These are phyloP conservation scores for Oryzias woworae DNA, from an alignment of 2,113 vertebrate genomes.

Conservation along the genomic window DNA sequence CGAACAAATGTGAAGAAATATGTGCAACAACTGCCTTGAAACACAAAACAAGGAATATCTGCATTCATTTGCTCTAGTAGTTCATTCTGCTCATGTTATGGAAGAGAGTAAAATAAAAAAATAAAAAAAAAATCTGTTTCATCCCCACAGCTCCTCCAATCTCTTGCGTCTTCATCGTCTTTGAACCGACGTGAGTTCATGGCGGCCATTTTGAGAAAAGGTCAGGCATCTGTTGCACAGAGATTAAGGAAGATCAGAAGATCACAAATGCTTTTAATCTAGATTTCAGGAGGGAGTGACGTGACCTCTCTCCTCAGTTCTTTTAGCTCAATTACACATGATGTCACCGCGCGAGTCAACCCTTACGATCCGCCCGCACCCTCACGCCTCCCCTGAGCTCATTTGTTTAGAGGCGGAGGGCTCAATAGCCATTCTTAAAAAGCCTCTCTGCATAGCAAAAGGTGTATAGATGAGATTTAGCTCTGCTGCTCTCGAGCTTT, in stretches of 20 bases:
- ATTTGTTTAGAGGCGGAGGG: slow-evolving; percentile 25
- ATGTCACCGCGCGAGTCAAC: slow-evolving; percentile 19
- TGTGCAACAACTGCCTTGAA: background rate
- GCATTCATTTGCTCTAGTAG: too few species aligned
- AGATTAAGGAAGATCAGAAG: slow-evolving; percentile 73
- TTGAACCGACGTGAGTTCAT: slow-evolving; percentile 3
- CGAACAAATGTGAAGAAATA: background rate
- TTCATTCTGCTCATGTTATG: too few species aligned
- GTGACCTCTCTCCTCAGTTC: slow-evolving; percentile 38
- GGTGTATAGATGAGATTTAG: slow-evolving; percentile 24
- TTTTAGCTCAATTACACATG: slow-evolving; percentile 47
- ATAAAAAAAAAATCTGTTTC: too few species aligned
- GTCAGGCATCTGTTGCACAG: slow-evolving; percentile 62
- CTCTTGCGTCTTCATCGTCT: too few species aligned
- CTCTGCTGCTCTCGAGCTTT: background rate
- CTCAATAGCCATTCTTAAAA: slow-evolving; percentile 37
- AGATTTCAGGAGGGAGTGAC: slow-evolving; percentile 52
- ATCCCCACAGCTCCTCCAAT: too few species aligned
- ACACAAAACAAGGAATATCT: too few species aligned
- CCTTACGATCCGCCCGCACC: slow-evolving; percentile 12
- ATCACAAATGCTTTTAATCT: slow-evolving; percentile 68
- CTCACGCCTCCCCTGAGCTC: slow-evolving; percentile 22
- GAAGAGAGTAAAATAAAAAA: too few species aligned
- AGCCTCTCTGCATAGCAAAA: slow-evolving; percentile 46
- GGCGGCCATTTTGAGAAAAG: slow-evolving; percentile 60